phyloP scores from a whole-genome alignment of 2,113 vertebrate species.

The Embiotoca jacksoni region DNA sequence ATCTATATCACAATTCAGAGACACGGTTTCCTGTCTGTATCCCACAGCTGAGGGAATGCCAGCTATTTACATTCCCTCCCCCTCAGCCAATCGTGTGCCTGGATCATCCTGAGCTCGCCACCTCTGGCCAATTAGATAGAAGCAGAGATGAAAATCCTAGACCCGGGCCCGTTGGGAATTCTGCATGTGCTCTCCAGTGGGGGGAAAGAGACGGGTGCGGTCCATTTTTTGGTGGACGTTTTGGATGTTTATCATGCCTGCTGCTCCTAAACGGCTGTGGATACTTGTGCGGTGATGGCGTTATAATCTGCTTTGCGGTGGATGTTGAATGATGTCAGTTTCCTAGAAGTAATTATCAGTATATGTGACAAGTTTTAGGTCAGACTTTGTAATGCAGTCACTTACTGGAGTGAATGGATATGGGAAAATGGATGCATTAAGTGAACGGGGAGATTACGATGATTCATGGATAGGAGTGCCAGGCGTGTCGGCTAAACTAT shows the following conservation, averaged over 20 bases:
- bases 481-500: not conserved
- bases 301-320: constrained; percentile 44
- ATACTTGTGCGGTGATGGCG: constrained; percentile 23
- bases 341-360: not conserved
- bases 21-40: constrained; percentile 76
- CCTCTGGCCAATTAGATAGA: constrained; percentile 61
- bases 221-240: constrained; percentile 60
- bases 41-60: constrained; percentile 70
- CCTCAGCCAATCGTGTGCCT: constrained; percentile 47
- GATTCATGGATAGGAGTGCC: constrained; percentile 22
- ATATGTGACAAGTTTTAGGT: constrained; percentile 3
- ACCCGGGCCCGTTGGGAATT: constrained; percentile 61
- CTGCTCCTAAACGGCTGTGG: constrained; percentile 33
- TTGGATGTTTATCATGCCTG: constrained; percentile 72
- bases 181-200: constrained; percentile 47
- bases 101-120: constrained; percentile 67
- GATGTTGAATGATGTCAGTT: constrained; percentile 70
- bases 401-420: not conserved
- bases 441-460: not conserved
- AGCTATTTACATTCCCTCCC: constrained; percentile 73
- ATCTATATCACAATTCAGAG: constrained; percentile 74
- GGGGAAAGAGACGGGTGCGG: constrained; percentile 52
- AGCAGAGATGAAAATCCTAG: constrained; percentile 50
- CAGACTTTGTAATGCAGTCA: not conserved
- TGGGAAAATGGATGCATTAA: constrained; percentile 9